Conservation (phyloP, 64 coral and sea anemone genomes). For the Acropora tenuis region DNA sequence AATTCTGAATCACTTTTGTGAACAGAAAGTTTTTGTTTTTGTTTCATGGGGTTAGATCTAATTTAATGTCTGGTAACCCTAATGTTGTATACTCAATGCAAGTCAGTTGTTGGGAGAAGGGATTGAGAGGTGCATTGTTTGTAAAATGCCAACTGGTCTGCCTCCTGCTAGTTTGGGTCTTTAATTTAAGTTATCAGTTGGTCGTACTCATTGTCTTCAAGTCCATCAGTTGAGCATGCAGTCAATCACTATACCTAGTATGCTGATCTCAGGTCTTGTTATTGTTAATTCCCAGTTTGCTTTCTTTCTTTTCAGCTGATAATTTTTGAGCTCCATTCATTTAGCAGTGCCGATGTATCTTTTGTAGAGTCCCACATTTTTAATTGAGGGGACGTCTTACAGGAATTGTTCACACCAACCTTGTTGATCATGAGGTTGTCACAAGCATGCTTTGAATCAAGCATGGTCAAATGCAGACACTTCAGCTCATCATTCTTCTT, state of each 20-base stretch:
- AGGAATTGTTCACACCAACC: not conserved
- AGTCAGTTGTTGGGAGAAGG: too few relatives aligned
- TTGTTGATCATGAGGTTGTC: too few relatives aligned
- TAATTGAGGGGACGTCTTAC: not conserved
- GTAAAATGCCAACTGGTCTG: not conserved
- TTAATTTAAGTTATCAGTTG: too few relatives aligned
- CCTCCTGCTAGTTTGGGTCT: too few relatives aligned
- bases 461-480: too few relatives aligned
- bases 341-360: not conserved
- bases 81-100: too few relatives aligned
- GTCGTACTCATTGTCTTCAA: not conserved
- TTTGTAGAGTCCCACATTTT: not conserved
- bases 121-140: not conserved
- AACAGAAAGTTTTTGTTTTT: too few relatives aligned
- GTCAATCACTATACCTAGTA: not conserved
- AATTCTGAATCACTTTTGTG: too few relatives aligned
- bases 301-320: slow-evolving; percentile 6
- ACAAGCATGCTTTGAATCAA: too few relatives aligned
- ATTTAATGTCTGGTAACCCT: too few relatives aligned
- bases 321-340: slow-evolving; percentile 32
- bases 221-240: not conserved
- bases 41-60: too few relatives aligned
- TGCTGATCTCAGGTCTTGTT: not conserved
- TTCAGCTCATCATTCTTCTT: too few relatives aligned
- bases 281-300: not conserved